Base-by-base conservation (phyloP, 2,888 invertebrate species). In the Orthosia incerta region DNA sequence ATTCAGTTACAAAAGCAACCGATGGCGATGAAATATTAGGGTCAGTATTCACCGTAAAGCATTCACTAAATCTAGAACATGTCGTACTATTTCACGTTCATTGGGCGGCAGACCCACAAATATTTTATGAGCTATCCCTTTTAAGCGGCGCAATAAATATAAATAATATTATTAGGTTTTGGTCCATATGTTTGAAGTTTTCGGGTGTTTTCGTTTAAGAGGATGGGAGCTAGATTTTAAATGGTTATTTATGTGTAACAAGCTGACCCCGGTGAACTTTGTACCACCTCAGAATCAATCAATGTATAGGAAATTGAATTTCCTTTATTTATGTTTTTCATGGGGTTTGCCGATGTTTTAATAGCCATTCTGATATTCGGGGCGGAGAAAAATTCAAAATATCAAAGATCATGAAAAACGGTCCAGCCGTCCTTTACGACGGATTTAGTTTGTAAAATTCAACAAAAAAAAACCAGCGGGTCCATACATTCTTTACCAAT, bases 61-160 rank as follows among this genome's bases (percentile, higher is more conserved):
- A 46, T 12, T 39, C 59, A 71, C 59, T 81, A 79, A 83, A 83
- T 81, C 74, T 75, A 57, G 56, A 31, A 71, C 56, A 57, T 26
- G 71, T 75, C 60, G 11, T 13, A 68, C 51, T 74, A 81, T 75
- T 39, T 81, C 80, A 74, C 48, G 48, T 71, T 69, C 56, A 55
- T 62, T 53, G 26, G 62, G 20, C 31, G 61, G 45, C 46, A 48
- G 13, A 57, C 64, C 45, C 26, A n/a, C 71, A 63, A 79, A 83
- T 81, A 79, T 75, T 79, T 74, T 57, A 83, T 66, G 50, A 75
- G 63, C 39, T 61, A 65, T 64, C 81, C 64, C 23, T 13, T 82
- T 13, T 15, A 82, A 53, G 45, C 16, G 56, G 16, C 0, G 48
- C 46, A 20, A 79, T 66, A 55, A 63, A 56, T 53, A 61, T 65